Evolutionary conservation across 1,140 invertebrate species (phyloP).

Genomic region (Procambarus clarkii): DNA sequence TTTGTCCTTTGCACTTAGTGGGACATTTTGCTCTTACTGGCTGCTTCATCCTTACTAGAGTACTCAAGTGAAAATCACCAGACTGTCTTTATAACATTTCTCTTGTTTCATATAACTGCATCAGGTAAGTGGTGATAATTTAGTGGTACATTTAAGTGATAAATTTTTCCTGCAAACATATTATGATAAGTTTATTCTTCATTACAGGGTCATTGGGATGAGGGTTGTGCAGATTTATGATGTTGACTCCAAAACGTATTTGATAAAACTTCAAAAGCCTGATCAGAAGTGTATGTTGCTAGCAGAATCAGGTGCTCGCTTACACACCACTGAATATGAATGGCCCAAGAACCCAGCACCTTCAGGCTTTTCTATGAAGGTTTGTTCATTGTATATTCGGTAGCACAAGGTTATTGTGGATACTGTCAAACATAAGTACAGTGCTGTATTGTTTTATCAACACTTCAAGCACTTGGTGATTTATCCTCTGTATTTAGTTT

Average conservation of each 20-base stretch:
- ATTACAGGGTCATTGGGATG: slow-evolving; percentile 88
- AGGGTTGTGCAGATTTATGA: slow-evolving; percentile 98
- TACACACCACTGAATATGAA: slow-evolving; percentile 96
- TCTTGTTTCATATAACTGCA: too few species aligned
- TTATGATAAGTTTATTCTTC: not conserved
- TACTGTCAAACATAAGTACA: not conserved
- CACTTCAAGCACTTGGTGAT: too few species aligned
- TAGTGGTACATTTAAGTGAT: too few species aligned
- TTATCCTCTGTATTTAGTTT: too few species aligned
- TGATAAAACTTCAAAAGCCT: slow-evolving; percentile 89
- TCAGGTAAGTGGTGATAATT: too few species aligned
- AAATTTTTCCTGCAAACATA: too few species aligned
- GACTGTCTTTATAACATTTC: too few species aligned
- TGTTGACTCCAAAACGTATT: slow-evolving; percentile 96
- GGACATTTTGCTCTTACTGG: too few species aligned
- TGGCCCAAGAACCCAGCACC: slow-evolving; percentile 95
- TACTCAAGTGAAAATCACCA: too few species aligned
- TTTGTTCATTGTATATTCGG: slow-evolving; percentile 74
- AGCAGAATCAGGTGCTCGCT: slow-evolving; percentile 94
- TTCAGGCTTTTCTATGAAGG: slow-evolving; percentile 97
- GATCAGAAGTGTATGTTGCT: slow-evolving; percentile 92
- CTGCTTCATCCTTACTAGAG: too few species aligned
- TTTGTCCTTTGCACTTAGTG: too few species aligned
- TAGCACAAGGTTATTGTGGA: not conserved
- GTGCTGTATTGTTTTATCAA: too few species aligned